Evolutionary conservation across 2,797 vertebrate species (phyloP).

Genomic region (Poeciliopsis infans): DNA sequence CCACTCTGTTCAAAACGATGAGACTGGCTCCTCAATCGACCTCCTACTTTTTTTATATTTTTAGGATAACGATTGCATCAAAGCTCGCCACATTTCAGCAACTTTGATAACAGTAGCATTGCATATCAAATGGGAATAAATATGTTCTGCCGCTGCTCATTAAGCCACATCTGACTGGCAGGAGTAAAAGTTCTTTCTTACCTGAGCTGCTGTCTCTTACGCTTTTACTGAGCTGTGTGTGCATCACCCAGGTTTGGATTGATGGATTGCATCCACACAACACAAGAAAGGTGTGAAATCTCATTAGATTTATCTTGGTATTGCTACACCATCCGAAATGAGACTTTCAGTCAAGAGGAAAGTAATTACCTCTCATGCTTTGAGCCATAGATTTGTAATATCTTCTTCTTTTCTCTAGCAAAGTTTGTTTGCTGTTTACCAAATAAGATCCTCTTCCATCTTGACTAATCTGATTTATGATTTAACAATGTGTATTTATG

Average conservation of each 20-base stretch:
- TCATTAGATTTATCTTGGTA: constrained; percentile 81
- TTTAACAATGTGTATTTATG: constrained; percentile 34
- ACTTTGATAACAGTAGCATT: constrained; percentile 42
- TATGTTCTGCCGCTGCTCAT: constrained; percentile 20
- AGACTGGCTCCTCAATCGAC: constrained; percentile 11
- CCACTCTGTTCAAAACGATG: constrained; percentile 37
- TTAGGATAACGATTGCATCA: constrained; percentile 26
- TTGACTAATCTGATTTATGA: constrained; percentile 52
- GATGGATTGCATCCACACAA: constrained; percentile 77
- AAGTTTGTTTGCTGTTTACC: constrained; percentile 72
- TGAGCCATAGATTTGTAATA: constrained; percentile 70
- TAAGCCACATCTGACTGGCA: constrained; percentile 62
- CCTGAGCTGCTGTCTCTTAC: constrained; percentile 58
- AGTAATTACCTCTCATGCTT: constrained; percentile 78
- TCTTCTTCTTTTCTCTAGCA: constrained; percentile 57
- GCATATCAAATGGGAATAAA: constrained; percentile 42
- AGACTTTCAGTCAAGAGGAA: constrained; percentile 77
- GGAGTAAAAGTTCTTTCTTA: constrained; percentile 53
- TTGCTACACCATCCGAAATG: constrained; percentile 75
- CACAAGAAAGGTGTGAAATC: constrained; percentile 78
- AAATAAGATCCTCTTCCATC: constrained; percentile 55
- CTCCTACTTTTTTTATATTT: not conserved
- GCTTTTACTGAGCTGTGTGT: constrained; percentile 38
- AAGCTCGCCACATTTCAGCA: constrained; percentile 27
- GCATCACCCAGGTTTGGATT: constrained; percentile 58